Evolutionary conservation across 2,888 invertebrate genomes (phyloP).

Genomic region (Microdon myrmicae): DNA sequence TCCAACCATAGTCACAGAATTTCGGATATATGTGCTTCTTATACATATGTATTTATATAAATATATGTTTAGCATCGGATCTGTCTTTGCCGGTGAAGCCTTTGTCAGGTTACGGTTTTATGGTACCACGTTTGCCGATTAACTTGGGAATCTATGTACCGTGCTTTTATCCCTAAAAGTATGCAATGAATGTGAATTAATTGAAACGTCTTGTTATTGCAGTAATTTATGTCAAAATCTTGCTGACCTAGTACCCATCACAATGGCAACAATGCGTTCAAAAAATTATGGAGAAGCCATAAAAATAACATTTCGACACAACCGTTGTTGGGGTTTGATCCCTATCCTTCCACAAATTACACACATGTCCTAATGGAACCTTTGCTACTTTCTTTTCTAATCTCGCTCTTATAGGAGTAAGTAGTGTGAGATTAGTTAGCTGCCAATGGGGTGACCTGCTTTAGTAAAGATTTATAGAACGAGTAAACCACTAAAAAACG

Average conservation of each 20-base stretch:
- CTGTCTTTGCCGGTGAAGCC: conserved; percentile 18
- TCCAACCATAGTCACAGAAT: background rate
- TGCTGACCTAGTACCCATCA: conserved; percentile 2
- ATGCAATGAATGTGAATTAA: conserved; percentile 28
- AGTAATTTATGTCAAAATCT: background rate
- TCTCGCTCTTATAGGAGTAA: too few species aligned
- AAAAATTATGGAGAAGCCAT: conserved; percentile 2
- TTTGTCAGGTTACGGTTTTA: conserved; percentile 20
- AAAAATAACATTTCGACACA: too few species aligned
- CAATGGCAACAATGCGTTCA: conserved; percentile 2
- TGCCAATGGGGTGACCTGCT: too few species aligned
- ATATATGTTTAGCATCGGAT: conserved; percentile 10
- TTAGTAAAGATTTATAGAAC: too few species aligned
- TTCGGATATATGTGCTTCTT: background rate
- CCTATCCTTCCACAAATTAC: too few species aligned
- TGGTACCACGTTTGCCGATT: conserved; percentile 13
- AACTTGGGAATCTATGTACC: conserved; percentile 15
- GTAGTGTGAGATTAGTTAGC: too few species aligned
- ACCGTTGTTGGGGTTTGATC: too few species aligned
- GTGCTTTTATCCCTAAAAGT: conserved; percentile 16
- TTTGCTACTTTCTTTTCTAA: too few species aligned
- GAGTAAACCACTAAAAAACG: too few species aligned
- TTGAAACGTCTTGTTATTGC: conserved; percentile 12
- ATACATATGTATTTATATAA: conserved; percentile 5
- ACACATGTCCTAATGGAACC: too few species aligned